Percentiles rank a stretch among this genome's conserved stretches.
Evolutionary conservation across 1,140 invertebrate genomes (phyloP).

Genomic region (Papilio xuthus): DNA sequence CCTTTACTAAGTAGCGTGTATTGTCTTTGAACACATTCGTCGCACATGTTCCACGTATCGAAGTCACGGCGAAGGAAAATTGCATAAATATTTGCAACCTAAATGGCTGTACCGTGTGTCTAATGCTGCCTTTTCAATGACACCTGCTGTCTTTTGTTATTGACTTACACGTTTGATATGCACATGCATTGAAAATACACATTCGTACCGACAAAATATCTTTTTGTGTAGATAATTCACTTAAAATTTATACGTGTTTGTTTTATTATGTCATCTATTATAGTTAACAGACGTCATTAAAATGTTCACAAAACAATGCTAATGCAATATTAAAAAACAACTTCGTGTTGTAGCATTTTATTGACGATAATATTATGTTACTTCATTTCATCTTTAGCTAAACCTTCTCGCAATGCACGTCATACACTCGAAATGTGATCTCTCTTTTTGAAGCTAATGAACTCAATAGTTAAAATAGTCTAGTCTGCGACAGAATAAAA

Average conservation of each 20-base stretch:
- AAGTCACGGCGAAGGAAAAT: not conserved
- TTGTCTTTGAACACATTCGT: constrained; percentile 23
- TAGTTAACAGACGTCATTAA: not conserved
- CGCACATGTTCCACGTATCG: constrained; percentile 26
- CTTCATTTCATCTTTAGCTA: no score
- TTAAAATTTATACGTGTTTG: not conserved
- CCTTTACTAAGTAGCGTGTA: not conserved
- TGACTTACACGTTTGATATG: constrained; percentile 8
- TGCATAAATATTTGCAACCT: constrained; percentile 35
- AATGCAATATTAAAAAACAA: no score
- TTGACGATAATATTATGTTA: not conserved
- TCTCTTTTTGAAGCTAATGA: not conserved
- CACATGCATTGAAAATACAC: constrained; percentile 4
- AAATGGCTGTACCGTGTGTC: constrained; percentile 27
- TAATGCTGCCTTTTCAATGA: constrained; percentile 30
- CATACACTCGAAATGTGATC: no score
- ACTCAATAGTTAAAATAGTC: not conserved
- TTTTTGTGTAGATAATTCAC: not conserved
- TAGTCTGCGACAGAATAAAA: not conserved
- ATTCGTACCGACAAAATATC: not conserved
- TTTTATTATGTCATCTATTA: no score
- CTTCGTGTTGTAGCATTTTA: no score
- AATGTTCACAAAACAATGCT: not conserved
- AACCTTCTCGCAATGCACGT: no score
- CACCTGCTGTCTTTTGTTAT: constrained; percentile 10